Evolutionary conservation across 2,113 vertebrate species (phyloP).

Genomic region (Zosterops japonicus): DNA sequence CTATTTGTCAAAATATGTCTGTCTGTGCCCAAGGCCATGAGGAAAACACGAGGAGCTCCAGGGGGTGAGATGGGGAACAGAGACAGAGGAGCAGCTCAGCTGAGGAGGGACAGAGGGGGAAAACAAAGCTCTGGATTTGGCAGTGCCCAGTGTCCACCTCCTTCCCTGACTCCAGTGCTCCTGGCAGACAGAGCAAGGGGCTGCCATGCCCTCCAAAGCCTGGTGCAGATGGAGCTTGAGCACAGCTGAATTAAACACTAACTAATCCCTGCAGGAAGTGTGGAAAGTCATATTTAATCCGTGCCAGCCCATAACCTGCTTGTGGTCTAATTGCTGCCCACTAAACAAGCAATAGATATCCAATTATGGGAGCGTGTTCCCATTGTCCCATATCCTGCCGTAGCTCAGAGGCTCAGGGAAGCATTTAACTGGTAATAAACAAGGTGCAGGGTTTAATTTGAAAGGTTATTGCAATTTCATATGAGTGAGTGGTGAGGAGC

Average conservation of each 20-base stretch:
- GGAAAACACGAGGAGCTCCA: not conserved
- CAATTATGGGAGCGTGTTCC: slow-evolving; percentile 19
- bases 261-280: slow-evolving; percentile 23
- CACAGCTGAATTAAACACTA: not conserved
- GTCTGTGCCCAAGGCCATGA: not conserved
- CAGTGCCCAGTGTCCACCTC: not conserved
- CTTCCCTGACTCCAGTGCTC: accelerated
- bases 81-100: not conserved
- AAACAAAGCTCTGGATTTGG: not conserved
- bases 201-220: not conserved
- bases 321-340: slow-evolving; percentile 49
- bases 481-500: not conserved
- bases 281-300: not conserved
- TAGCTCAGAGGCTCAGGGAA: slow-evolving; percentile 61
- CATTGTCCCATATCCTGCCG: not conserved
- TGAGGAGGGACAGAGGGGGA: not conserved
- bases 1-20: slow-evolving; percentile 27
- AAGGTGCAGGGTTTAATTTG: slow-evolving; percentile 50
- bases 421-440: slow-evolving; percentile 61
- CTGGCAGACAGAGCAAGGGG: accelerated
- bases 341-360: slow-evolving; percentile 39
- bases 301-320: not conserved
- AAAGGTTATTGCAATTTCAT: slow-evolving; percentile 53
- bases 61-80: not conserved
- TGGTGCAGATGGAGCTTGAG: not conserved